phyloP scores from a whole-genome alignment of 35 echinoderm and acorn worm species.

The Amphiura filiformis region DNA sequence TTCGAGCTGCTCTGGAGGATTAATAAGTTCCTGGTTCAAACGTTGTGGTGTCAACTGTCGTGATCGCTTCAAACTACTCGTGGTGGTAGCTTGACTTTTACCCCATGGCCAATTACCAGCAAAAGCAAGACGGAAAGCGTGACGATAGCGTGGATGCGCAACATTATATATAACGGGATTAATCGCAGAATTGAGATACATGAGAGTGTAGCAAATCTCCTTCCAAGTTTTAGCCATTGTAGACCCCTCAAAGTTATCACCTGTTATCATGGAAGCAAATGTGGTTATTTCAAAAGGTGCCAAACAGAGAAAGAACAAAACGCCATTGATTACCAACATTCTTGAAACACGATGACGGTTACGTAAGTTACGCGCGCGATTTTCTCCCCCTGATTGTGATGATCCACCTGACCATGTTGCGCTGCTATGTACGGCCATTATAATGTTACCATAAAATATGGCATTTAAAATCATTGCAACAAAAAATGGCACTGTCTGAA shows the following conservation, averaged over 20 bases:
- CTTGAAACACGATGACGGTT: slow-evolving; percentile 10
- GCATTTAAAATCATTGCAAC: slow-evolving; percentile 24
- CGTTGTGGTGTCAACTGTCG: background rate
- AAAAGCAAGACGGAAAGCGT: slow-evolving; percentile 5
- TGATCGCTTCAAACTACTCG: background rate
- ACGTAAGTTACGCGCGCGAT: slow-evolving; percentile 12
- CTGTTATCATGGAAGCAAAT: background rate
- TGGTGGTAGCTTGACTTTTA: background rate
- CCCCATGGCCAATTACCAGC: background rate
- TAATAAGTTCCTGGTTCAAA: background rate
- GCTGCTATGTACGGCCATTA: slow-evolving; percentile 14
- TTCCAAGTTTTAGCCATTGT: background rate
- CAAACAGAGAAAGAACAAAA: slow-evolving; percentile 26
- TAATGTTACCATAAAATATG: slow-evolving; percentile 43
- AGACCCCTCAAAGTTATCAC: background rate
- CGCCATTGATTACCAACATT: slow-evolving; percentile 26
- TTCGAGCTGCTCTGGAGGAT: background rate
- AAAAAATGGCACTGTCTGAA: slow-evolving; percentile 57
- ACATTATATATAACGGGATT: slow-evolving; percentile 33
- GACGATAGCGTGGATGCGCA: slow-evolving; percentile 29
- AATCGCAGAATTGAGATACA: slow-evolving; percentile 42
- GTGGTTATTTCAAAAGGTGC: slow-evolving; percentile 12
- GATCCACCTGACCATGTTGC: slow-evolving; percentile 23
- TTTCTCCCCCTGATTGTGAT: background rate
- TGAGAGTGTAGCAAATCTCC: slow-evolving; percentile 10